phyloP scores from a whole-genome alignment of 2,113 vertebrate species.

The Cyanoramphus novaezelandiae region DNA sequence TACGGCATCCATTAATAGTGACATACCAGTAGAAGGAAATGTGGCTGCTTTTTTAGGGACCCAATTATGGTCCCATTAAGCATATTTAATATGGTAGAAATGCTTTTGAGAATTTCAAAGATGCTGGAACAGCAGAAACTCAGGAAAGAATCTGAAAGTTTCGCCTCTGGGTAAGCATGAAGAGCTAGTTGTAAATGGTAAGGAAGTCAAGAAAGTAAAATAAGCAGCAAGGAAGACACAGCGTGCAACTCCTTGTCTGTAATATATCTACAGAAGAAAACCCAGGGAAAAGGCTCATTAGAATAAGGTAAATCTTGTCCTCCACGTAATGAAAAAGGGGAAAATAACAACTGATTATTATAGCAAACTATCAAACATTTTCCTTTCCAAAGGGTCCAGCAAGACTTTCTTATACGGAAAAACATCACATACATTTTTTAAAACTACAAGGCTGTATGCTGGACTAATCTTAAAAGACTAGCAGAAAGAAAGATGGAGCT shows the following conservation, averaged over 20 bases:
- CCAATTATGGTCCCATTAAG: not conserved
- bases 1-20: not conserved
- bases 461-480: not conserved
- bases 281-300: fast-evolving
- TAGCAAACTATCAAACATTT: not conserved
- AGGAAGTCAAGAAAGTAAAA: not conserved
- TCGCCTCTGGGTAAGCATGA: not conserved
- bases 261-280: not conserved
- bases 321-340: not conserved
- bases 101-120: not conserved
- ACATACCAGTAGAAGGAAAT: not conserved
- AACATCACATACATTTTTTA: fast-evolving
- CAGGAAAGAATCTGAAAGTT: not conserved
- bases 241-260: not conserved
- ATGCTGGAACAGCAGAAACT: not conserved
- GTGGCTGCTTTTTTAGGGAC: not conserved
- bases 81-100: not conserved
- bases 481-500: not conserved
- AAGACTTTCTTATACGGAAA: not conserved
- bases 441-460: not conserved
- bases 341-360: not conserved
- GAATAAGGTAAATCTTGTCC: not conserved
- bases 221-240: not conserved
- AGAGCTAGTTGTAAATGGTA: not conserved
- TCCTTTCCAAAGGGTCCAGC: not conserved